Evolutionary conservation across 2,888 invertebrate species (phyloP).

Genomic region (Melinopterus prodromus): DNA sequence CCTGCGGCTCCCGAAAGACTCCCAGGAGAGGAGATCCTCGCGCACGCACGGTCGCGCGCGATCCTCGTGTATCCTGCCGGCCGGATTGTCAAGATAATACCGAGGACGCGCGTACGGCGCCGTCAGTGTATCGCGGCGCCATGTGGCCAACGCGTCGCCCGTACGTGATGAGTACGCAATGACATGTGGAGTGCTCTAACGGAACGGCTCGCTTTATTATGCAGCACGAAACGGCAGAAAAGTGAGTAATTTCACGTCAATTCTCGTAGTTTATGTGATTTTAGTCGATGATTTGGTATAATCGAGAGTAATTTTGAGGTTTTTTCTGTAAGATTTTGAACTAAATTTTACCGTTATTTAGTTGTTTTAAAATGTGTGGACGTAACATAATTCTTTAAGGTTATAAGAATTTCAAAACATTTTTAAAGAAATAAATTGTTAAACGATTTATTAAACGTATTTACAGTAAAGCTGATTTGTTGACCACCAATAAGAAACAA

Average conservation of each 20-base stretch:
- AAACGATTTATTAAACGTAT: too few species aligned
- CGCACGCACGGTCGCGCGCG: neutral
- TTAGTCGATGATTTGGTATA: neutral
- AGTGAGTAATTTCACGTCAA: constrained; percentile 42
- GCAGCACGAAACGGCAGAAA: constrained; percentile 48
- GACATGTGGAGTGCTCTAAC: constrained; percentile 55
- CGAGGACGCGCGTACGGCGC: neutral
- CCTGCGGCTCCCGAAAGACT: neutral
- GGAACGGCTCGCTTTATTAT: constrained; percentile 48
- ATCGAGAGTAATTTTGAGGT: too few species aligned
- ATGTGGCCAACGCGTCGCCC: constrained; percentile 44
- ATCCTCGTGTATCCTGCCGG: neutral
- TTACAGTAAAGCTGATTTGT: too few species aligned
- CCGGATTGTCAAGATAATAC: constrained; percentile 21
- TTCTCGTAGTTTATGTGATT: neutral
- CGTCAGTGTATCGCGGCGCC: constrained; percentile 41
- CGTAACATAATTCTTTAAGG: too few species aligned
- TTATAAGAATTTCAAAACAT: too few species aligned
- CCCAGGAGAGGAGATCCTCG: neutral
- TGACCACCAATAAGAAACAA: too few species aligned
- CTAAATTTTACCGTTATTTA: too few species aligned
- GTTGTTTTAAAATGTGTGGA: too few species aligned
- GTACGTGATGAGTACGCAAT: constrained; percentile 44
- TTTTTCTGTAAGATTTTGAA: too few species aligned
- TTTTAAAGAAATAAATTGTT: too few species aligned